Evolutionary conservation across 1,140 invertebrate species (phyloP).

Genomic region (Drosophila ficusphila): DNA sequence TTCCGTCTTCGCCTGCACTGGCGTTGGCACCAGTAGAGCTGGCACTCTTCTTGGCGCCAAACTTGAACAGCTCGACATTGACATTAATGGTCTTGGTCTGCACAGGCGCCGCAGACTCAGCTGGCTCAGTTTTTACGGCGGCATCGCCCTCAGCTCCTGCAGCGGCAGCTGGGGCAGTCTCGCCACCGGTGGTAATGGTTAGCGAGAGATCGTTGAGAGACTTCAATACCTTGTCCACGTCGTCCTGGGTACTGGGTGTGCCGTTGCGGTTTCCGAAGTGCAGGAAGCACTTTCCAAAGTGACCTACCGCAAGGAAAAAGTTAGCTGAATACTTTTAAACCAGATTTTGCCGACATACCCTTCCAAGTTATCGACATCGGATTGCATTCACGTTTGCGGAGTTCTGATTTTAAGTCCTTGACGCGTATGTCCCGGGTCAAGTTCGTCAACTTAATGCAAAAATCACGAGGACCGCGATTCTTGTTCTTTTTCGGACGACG

Average conservation of each 20-base stretch:
- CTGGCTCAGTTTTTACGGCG: slow-evolving; percentile 41
- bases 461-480: slow-evolving; percentile 83
- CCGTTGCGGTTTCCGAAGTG: slow-evolving; percentile 86
- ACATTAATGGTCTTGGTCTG: slow-evolving; percentile 79
- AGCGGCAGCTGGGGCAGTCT: slow-evolving; percentile 29
- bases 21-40: slow-evolving; percentile 42
- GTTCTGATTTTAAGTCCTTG: slow-evolving; percentile 87
- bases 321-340: neutral
- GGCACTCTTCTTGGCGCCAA: slow-evolving; percentile 61
- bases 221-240: slow-evolving; percentile 86
- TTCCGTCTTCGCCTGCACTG: slow-evolving; percentile 39
- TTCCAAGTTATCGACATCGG: slow-evolving; percentile 87
- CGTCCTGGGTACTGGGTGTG: slow-evolving; percentile 81
- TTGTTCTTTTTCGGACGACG: slow-evolving; percentile 64
- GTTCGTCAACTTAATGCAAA: slow-evolving; percentile 86
- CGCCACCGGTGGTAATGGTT: slow-evolving; percentile 73
- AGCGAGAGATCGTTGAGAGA: slow-evolving; percentile 85
- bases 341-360: slow-evolving; percentile 33
- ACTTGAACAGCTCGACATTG: slow-evolving; percentile 74
- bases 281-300: slow-evolving; percentile 86
- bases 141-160: slow-evolving; percentile 50
- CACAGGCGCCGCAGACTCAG: slow-evolving; percentile 42
- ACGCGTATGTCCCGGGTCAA: slow-evolving; percentile 86
- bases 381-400: slow-evolving; percentile 86
- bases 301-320: slow-evolving; percentile 59